These are phyloP conservation scores for Plagiodera versicolora DNA, from an alignment of 2,888 invertebrate genomes.

Conservation along the genomic window DNA sequence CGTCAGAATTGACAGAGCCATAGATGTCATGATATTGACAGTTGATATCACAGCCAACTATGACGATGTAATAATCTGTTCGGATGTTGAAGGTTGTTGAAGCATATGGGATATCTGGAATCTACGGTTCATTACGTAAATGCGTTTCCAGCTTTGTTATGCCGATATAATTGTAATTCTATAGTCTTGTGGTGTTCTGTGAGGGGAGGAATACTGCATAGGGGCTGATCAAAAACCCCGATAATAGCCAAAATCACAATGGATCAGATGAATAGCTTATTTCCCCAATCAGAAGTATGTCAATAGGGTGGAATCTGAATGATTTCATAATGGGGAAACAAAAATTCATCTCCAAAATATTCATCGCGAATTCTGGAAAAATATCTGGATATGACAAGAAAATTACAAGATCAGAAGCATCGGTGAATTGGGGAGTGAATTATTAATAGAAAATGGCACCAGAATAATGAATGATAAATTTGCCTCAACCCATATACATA, in stretches of 20 bases:
- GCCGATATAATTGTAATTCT: constrained; percentile 19
- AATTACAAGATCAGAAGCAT: no score
- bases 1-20: no score
- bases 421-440: no score
- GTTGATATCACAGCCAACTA: no score
- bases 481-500: no score
- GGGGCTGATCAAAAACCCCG: constrained; percentile 26
- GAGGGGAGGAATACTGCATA: constrained; percentile 20
- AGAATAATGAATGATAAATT: no score
- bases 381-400: no score
- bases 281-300: not conserved
- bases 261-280: constrained; percentile 26
- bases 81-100: not conserved
- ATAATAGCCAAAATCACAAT: constrained; percentile 24
- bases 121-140: not conserved
- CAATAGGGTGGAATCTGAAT: not conserved
- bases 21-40: no score
- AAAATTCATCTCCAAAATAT: not conserved
- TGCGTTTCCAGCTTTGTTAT: constrained; percentile 5
- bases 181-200: constrained; percentile 17
- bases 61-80: not conserved
- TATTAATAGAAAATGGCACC: no score
- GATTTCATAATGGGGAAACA: not conserved
- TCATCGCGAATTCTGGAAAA: not conserved
- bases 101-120: not conserved